Evolutionary conservation across 2,888 invertebrate species (phyloP).

Genomic region (Lottia gigantea): DNA sequence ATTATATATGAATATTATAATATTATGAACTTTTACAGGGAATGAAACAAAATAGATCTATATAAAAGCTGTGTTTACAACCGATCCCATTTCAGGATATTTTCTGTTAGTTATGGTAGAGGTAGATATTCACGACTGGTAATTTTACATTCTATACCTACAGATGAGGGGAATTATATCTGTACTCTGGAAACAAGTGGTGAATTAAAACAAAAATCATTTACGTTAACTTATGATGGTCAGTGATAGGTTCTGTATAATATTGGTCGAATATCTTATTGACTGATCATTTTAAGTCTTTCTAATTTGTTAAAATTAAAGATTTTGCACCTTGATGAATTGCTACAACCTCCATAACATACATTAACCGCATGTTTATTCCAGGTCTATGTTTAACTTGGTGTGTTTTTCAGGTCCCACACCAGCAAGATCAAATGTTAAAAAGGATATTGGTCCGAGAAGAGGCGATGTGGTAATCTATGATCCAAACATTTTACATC

Average conservation of each 20-base stretch:
- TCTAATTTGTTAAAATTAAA: too few relatives aligned
- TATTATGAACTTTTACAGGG: too few relatives aligned
- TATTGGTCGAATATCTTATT: too few relatives aligned
- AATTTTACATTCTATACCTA: not conserved
- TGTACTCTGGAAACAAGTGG: not conserved
- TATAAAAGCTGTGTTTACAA: not conserved
- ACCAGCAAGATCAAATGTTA: not conserved
- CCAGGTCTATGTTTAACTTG: too few relatives aligned
- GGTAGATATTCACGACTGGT: slow-evolving; percentile 12
- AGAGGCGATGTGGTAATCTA: slow-evolving; percentile 12
- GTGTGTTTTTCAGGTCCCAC: not conserved
- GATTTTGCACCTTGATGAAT: too few relatives aligned
- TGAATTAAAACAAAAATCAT: not conserved
- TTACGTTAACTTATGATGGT: slow-evolving; percentile 10
- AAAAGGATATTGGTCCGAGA: slow-evolving; percentile 7
- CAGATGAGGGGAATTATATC: slow-evolving; percentile 2
- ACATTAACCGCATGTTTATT: too few relatives aligned
- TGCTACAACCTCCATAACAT: too few relatives aligned
- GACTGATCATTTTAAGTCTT: too few relatives aligned
- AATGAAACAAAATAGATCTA: not conserved
- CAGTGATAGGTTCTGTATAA: too few relatives aligned
- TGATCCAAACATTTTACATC: not conserved
- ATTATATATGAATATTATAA: too few relatives aligned
- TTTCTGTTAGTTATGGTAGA: slow-evolving; percentile 12
- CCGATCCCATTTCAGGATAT: slow-evolving; percentile 10